Base-by-base conservation (phyloP, 2,797 vertebrate genomes). In the Anguilla marmorata region DNA sequence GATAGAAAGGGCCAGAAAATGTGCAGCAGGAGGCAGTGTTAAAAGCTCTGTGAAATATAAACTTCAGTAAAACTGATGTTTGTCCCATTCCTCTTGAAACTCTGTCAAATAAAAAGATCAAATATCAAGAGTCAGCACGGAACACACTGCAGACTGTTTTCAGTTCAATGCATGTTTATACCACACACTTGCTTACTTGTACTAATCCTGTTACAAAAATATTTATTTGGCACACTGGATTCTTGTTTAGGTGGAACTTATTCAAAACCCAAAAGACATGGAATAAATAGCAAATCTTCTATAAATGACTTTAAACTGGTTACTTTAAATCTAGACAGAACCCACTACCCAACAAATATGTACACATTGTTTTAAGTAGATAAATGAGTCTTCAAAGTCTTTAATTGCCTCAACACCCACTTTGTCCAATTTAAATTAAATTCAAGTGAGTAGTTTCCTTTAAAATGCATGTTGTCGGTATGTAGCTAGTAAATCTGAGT, bases 1-100 rank as follows among this genome's bases (percentile, higher is more conserved):
- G 30, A 76, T 19, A 41, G 19, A 76, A 8, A 14, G 37, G 19
- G 69, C 27, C 27, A 33, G 69, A 72, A 72, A 72, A 27, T 27
- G 69, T 12, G 24, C 33, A 74, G 12, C 69, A 27, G 63, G 24
- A 30, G 7, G 8, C n/a, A 33, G 24, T 72, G 27, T 72, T 33
- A 33, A 33, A 30, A 30, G 5, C 24, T 66, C 19, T n/a, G 52
- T 86, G 7, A 54, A 50, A 16, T 33, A 69, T 86, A 27, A 52
- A 63, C 85, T 87, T 82, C 56, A 83, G 86, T 94, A 94, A 48
- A 89, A 84, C 85, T 89, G 83, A 1, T 79, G 89, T n/a, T 92
- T 89, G 16, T 90, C 91, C 94, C 93, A 93, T 7, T 94, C 93
- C 9, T 95, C 94, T 41, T 94, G 90, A 2, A 82, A 45, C 86